Conservation (phyloP, 1,140 invertebrate species). For the Anoplolepis gracilipes region DNA sequence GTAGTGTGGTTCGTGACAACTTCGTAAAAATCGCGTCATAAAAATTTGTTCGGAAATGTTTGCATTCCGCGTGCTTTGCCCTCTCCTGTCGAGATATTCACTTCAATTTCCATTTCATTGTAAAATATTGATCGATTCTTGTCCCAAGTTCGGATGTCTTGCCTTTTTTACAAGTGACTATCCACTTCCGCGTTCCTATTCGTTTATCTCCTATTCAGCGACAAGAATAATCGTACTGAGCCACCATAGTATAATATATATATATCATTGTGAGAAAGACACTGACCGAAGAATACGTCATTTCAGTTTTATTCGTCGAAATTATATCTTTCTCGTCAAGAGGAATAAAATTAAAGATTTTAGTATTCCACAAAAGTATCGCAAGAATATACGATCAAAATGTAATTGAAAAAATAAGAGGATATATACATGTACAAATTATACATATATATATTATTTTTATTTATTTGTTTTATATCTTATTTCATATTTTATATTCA, state of each 20-base stretch:
- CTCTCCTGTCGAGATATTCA: neutral
- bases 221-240: conserved; percentile 31
- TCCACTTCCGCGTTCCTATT: neutral
- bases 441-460: neutral
- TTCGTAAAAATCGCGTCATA: conserved; percentile 13
- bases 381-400: neutral
- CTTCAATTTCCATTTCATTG: conserved; percentile 36
- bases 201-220: neutral
- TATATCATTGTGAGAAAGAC: conserved; percentile 9
- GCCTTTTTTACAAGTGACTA: conserved; percentile 39
- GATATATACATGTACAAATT: neutral
- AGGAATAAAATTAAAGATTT: conserved; percentile 7
- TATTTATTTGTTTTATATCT: neutral
- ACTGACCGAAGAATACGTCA: neutral
- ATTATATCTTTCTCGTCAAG: neutral
- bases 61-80: neutral
- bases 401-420: neutral
- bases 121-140: conserved; percentile 38
- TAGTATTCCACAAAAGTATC: neutral
- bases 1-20: neutral
- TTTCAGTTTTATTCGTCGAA: neutral
- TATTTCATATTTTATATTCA: no score
- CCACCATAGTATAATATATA: neutral
- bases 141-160: neutral
- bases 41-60: conserved; percentile 36